Percentiles rank a stretch among this genome's conserved stretches.
Conservation (phyloP, 2,113 vertebrate species). For the Dromiciops gliroides region DNA sequence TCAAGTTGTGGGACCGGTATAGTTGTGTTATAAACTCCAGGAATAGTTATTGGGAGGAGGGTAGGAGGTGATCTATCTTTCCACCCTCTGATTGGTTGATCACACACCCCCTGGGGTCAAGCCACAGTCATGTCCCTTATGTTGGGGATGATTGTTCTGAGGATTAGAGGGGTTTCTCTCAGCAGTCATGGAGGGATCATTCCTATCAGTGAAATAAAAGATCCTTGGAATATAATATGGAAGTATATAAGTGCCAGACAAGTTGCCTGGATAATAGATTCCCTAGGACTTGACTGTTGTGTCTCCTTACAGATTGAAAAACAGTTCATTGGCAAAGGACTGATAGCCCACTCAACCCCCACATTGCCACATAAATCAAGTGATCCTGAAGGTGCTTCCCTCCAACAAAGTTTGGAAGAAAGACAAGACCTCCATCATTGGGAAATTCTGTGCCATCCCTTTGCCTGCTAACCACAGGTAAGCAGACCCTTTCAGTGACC, state of each 20-base stretch:
- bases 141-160: background rate
- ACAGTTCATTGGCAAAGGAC: slow-evolving; percentile 72
- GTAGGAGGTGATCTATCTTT: background rate
- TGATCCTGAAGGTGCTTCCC: slow-evolving; percentile 77
- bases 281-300: background rate
- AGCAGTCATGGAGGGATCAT: background rate
- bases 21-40: background rate
- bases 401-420: slow-evolving; percentile 72
- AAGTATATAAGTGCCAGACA: background rate
- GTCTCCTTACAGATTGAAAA: slow-evolving; percentile 77
- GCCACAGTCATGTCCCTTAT: background rate
- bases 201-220: background rate
- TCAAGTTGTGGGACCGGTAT: fast-evolving
- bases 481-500: background rate
- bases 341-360: slow-evolving; percentile 78
- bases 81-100: background rate
- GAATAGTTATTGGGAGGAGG: background rate
- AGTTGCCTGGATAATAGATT: background rate
- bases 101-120: background rate
- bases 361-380: slow-evolving; percentile 75
- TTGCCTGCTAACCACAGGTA: slow-evolving; percentile 83
- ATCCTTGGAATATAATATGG: background rate
- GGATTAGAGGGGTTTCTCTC: background rate
- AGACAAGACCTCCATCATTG: slow-evolving; percentile 59
- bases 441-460: slow-evolving; percentile 78